phyloP scores from a whole-genome alignment of 1,140 invertebrate genomes.

The Neuroterus valhalla region DNA sequence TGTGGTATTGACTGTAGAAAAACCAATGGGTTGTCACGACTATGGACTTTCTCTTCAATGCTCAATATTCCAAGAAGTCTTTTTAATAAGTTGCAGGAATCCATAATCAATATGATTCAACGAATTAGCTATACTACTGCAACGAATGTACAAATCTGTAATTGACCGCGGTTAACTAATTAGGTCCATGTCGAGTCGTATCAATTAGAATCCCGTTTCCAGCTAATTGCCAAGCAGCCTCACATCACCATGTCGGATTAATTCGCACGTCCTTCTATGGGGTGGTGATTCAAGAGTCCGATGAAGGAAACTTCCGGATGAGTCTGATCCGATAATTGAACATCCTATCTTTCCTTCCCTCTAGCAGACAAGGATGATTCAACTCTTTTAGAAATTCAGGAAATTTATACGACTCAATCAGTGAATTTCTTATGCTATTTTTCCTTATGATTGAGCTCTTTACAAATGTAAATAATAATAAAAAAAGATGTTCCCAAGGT shows the following conservation, averaged over 20 bases:
- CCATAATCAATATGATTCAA: neutral
- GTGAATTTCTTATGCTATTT: too few species aligned
- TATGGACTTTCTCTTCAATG: too few species aligned
- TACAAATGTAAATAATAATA: too few species aligned
- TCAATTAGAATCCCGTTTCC: constrained; percentile 52
- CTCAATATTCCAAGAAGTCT: too few species aligned
- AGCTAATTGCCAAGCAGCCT: constrained; percentile 44
- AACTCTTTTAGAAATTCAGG: too few species aligned
- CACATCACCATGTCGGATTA: constrained; percentile 43
- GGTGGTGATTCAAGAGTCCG: neutral
- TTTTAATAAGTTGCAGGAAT: too few species aligned
- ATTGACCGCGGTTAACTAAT: constrained; percentile 43
- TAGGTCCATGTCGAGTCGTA: constrained; percentile 39
- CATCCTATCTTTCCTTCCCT: neutral
- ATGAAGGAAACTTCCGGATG: constrained; percentile 9
- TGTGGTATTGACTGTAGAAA: constrained; percentile 30
- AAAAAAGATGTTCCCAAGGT: too few species aligned
- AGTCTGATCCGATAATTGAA: neutral
- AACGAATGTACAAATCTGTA: constrained; percentile 12
- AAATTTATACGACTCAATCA: too few species aligned
- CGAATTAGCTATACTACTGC: neutral
- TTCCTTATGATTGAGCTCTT: too few species aligned
- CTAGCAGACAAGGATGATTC: neutral
- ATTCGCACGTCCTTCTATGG: constrained; percentile 38
- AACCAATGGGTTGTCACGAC: constrained; percentile 28